phyloP scores from a whole-genome alignment of 2,888 invertebrate genomes.

The Sinotaia quadrata region DNA sequence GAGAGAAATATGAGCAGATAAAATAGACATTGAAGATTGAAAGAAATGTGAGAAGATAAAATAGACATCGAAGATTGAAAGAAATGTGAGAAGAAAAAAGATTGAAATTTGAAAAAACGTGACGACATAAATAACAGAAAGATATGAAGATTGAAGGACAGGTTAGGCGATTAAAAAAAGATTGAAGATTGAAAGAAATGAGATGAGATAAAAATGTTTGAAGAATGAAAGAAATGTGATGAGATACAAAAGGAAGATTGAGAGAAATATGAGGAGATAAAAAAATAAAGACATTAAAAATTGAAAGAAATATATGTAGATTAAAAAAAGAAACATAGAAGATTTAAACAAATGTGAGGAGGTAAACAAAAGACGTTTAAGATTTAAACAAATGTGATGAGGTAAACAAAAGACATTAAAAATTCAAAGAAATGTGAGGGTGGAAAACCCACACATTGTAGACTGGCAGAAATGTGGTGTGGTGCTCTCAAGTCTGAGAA shows the following conservation, averaged over 20 bases:
- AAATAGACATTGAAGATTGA: no score
- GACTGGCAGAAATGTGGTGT: no score
- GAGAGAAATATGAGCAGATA: background rate
- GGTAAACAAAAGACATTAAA: no score
- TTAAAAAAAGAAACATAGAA: background rate
- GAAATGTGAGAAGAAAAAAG: background rate
- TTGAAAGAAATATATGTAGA: background rate
- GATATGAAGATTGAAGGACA: background rate
- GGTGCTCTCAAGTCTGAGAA: no score
- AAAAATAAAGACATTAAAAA: background rate
- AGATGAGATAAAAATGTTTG: background rate
- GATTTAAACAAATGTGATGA: no score
- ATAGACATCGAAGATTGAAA: background rate
- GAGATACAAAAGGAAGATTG: background rate
- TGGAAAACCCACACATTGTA: no score
- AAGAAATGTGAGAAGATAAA: background rate
- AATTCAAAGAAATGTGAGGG: no score
- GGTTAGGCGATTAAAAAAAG: background rate
- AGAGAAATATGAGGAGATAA: background rate
- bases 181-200: background rate
- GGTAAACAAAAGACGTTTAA: no score
- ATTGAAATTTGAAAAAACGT: background rate
- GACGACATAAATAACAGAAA: no score
- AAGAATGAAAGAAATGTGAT: background rate
- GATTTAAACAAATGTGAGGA: background rate